phyloP scores from a whole-genome alignment of 2,888 invertebrate genomes.

The Xestia c-nigrum region DNA sequence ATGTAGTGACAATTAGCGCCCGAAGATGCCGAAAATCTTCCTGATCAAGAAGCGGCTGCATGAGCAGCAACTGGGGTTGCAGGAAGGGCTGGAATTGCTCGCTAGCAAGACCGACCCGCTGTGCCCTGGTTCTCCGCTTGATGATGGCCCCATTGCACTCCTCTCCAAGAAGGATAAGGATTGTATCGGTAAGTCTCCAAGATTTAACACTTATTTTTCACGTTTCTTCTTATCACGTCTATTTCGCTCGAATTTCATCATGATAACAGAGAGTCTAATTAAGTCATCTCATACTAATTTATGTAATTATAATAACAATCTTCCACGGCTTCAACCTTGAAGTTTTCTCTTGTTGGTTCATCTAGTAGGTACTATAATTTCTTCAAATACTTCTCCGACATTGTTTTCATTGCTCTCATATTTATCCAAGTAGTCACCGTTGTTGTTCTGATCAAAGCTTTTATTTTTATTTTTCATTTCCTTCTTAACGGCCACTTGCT shows the following conservation, averaged over 20 bases:
- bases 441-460: conserved; percentile 65
- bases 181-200: conserved; percentile 81
- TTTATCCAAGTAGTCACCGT: conserved; percentile 60
- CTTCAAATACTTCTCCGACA: conserved; percentile 27
- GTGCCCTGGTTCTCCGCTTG: conserved; percentile 90
- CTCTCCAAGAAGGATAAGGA: conserved; percentile 89
- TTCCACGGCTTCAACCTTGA: conserved; percentile 14
- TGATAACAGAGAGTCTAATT: background rate
- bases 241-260: conserved; percentile 3
- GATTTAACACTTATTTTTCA: conserved; percentile 10
- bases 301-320: conserved; percentile 42
- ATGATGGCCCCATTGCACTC: conserved; percentile 91
- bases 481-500: conserved; percentile 86
- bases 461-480: conserved; percentile 81
- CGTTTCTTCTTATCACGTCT: background rate
- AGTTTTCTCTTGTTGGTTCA: conserved; percentile 53
- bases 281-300: conserved; percentile 38
- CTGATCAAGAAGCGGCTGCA: conserved; percentile 97
- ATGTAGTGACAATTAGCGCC: conserved; percentile 84
- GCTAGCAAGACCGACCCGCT: conserved; percentile 91
- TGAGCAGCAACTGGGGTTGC: conserved; percentile 96
- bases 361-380: conserved; percentile 45
- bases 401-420: conserved; percentile 49
- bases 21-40: conserved; percentile 97
- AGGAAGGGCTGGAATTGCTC: conserved; percentile 95